Evolutionary conservation across 2,113 vertebrate genomes (phyloP).

Genomic region (Thunnus thynnus): DNA sequence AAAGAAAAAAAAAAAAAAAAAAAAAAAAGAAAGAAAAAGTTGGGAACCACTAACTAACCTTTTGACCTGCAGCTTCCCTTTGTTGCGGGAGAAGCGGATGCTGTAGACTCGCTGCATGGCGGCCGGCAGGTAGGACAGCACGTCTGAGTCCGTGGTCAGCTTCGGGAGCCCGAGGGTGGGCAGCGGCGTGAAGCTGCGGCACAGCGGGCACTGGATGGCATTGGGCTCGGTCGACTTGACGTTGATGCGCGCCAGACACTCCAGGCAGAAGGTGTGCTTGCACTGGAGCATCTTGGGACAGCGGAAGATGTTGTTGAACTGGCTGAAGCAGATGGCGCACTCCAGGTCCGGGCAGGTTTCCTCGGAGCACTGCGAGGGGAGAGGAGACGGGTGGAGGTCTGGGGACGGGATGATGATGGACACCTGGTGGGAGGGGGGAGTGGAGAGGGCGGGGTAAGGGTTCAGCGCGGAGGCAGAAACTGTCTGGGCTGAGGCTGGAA

Average conservation of each 20-base stretch:
- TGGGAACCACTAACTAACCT: slow-evolving; percentile 41
- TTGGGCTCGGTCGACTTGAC: slow-evolving; percentile 81
- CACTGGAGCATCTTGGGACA: slow-evolving; percentile 88
- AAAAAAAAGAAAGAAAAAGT: too few species aligned
- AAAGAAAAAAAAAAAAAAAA: too few species aligned
- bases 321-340: slow-evolving; percentile 87
- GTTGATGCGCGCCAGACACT: slow-evolving; percentile 87
- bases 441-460: neutral
- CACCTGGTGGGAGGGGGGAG: slow-evolving; percentile 16
- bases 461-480: neutral
- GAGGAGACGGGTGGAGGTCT: slow-evolving; percentile 27
- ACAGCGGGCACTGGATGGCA: slow-evolving; percentile 86
- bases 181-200: slow-evolving; percentile 80
- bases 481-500: neutral
- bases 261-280: slow-evolving; percentile 88
- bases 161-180: slow-evolving; percentile 83
- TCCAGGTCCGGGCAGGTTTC: slow-evolving; percentile 80
- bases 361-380: neutral
- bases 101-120: slow-evolving; percentile 87
- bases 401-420: slow-evolving; percentile 49
- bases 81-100: slow-evolving; percentile 83
- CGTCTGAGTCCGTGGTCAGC: slow-evolving; percentile 75
- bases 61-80: slow-evolving; percentile 84
- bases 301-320: slow-evolving; percentile 88
- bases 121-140: slow-evolving; percentile 83